These are phyloP conservation scores for Aurelia sp. DNA, from an alignment of 30 jellyfish, hydroid and myxozoan genomes.

Conservation along the genomic window DNA sequence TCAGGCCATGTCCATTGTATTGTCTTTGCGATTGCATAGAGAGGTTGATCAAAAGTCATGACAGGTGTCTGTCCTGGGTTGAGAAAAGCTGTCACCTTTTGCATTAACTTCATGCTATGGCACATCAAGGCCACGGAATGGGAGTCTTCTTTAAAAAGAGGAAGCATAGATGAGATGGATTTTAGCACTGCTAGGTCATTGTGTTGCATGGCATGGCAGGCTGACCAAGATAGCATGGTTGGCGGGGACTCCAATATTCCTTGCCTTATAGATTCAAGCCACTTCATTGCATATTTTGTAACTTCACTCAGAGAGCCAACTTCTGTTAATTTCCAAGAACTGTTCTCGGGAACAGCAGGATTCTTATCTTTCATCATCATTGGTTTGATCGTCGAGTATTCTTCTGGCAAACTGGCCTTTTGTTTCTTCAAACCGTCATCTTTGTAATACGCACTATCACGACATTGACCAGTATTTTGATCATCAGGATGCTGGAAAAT, in stretches of 20 bases:
- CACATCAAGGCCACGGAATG: conserved; percentile 48
- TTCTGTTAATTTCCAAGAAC: conserved; percentile 40
- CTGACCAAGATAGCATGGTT: conserved; percentile 50
- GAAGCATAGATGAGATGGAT: conserved; percentile 54
- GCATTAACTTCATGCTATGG: conserved; percentile 44
- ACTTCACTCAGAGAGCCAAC: conserved; percentile 22
- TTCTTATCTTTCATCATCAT: conserved; percentile 42
- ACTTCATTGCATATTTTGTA: conserved; percentile 23
- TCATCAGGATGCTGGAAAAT: conserved; percentile 49
- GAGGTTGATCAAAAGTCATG: conserved; percentile 57
- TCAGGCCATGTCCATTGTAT: conserved; percentile 55
- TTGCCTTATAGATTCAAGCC: conserved; percentile 37
- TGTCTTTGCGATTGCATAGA: conserved; percentile 56
- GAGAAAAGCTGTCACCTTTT: conserved; percentile 28
- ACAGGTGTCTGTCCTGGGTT: conserved; percentile 41
- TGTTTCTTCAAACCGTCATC: conserved; percentile 46
- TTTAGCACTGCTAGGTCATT: conserved; percentile 44
- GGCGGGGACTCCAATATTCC: conserved; percentile 10
- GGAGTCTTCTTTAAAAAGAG: conserved; percentile 51
- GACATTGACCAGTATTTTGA: conserved; percentile 26
- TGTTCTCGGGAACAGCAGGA: conserved; percentile 13
- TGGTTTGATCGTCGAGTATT: conserved; percentile 34
- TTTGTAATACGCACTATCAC: conserved; percentile 43
- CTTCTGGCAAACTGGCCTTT: conserved; percentile 56
- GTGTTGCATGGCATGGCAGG: conserved; percentile 45